These are phyloP conservation scores for Urocolius indicus DNA, from an alignment of 2,113 vertebrate species.

Conservation along the genomic window DNA sequence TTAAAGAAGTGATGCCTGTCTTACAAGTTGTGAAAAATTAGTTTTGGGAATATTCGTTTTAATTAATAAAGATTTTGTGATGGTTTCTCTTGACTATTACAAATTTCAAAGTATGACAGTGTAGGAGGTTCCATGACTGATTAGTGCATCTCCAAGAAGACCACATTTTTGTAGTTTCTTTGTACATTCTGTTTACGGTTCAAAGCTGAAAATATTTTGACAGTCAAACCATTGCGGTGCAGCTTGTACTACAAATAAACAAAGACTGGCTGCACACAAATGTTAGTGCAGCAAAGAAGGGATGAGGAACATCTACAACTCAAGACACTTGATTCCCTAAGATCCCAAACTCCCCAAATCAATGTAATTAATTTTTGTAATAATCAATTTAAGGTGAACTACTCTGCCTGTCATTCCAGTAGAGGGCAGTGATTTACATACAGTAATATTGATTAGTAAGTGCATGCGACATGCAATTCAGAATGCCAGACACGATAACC, in stretches of 20 bases:
- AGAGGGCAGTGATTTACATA: slow-evolving; percentile 65
- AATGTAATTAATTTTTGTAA: neutral
- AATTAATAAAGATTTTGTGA: neutral
- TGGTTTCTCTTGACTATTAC: neutral
- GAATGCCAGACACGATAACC: neutral
- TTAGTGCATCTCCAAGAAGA: neutral
- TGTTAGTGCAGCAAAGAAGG: neutral
- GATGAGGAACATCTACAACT: neutral
- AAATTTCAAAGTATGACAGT: neutral
- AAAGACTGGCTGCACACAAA: neutral
- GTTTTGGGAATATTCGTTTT: neutral
- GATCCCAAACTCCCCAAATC: neutral
- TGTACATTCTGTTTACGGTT: neutral
- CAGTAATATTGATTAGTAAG: neutral
- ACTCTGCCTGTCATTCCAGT: neutral
- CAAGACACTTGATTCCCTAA: neutral
- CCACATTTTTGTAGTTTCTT: neutral
- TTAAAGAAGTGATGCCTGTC: neutral
- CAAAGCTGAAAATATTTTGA: slow-evolving; percentile 16
- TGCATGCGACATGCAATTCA: accelerated
- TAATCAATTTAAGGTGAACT: neutral
- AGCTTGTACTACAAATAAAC: neutral
- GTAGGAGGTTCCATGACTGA: neutral
- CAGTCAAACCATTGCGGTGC: neutral
- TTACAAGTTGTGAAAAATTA: neutral